phyloP scores from a whole-genome alignment of 2,797 vertebrate genomes.

The Rhinichthys osculus region DNA sequence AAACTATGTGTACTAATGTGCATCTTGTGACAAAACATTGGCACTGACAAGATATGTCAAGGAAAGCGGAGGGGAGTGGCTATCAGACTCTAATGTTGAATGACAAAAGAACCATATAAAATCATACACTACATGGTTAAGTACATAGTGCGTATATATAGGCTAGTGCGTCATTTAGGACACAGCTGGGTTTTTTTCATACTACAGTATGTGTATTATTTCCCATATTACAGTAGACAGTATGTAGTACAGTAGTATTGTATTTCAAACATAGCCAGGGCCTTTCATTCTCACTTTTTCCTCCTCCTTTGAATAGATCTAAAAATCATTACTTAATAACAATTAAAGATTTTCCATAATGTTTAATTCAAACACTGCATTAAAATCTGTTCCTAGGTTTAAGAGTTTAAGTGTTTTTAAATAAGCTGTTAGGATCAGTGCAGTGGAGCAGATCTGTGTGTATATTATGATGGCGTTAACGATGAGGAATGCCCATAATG shows the following conservation, averaged over 20 bases:
- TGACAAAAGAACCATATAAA: too few relatives aligned
- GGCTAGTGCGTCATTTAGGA: too few relatives aligned
- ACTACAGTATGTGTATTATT: not conserved
- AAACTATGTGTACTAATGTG: too few relatives aligned
- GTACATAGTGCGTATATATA: too few relatives aligned
- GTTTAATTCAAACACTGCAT: constrained; percentile 50
- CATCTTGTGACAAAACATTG: too few relatives aligned
- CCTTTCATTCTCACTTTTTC: not conserved
- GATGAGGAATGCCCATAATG: constrained; percentile 68
- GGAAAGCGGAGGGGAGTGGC: too few relatives aligned
- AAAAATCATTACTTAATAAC: constrained; percentile 42
- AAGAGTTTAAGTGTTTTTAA: constrained; percentile 57
- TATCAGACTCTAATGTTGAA: too few relatives aligned
- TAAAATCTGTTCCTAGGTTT: constrained; percentile 20
- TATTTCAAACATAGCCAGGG: not conserved
- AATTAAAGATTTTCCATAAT: constrained; percentile 22
- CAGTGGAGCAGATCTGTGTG: constrained; percentile 51
- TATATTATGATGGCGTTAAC: constrained; percentile 63
- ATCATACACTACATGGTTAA: too few relatives aligned
- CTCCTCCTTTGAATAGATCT: not conserved
- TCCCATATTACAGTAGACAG: not conserved
- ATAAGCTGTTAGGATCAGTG: constrained; percentile 55
- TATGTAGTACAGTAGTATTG: not conserved
- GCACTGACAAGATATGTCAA: too few relatives aligned
- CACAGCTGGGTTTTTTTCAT: not conserved